Evolutionary conservation across 2,888 invertebrate genomes (phyloP).

Genomic region (Hypena proboscidalis): DNA sequence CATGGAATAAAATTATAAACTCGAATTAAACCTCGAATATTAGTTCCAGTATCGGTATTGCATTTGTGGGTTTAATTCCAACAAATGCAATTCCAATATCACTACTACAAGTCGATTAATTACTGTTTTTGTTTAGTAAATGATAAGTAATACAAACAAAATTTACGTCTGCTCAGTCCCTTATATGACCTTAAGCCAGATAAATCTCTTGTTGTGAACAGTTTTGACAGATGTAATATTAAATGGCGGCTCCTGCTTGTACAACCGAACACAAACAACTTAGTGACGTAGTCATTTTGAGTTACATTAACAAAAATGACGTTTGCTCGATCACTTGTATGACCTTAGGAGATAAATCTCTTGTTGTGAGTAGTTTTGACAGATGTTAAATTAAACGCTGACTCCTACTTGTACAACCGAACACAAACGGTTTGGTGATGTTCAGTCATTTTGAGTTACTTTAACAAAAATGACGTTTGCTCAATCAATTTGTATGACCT

Average conservation of each 20-base stretch:
- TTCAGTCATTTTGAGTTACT: neutral
- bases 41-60: too few species aligned
- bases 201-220: conserved; percentile 60
- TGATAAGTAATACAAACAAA: conserved; percentile 52
- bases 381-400: conserved; percentile 53
- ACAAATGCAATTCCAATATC: too few species aligned
- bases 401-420: conserved; percentile 31
- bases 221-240: conserved; percentile 67
- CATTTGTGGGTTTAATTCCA: too few species aligned
- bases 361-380: conserved; percentile 70
- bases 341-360: conserved; percentile 65
- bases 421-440: conserved; percentile 1
- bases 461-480: neutral
- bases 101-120: too few species aligned
- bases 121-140: too few species aligned
- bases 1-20: too few species aligned
- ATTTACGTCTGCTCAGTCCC: conserved; percentile 67
- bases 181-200: conserved; percentile 61
- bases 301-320: conserved; percentile 52
- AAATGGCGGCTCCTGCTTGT: conserved; percentile 38
- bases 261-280: conserved; percentile 19
- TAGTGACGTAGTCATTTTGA: neutral
- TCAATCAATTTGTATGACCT: too few species aligned
- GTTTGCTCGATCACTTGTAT: conserved; percentile 65
- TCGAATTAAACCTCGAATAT: too few species aligned